Base-by-base conservation (phyloP, 2,113 vertebrate species). In the Megalops atlanticus region DNA sequence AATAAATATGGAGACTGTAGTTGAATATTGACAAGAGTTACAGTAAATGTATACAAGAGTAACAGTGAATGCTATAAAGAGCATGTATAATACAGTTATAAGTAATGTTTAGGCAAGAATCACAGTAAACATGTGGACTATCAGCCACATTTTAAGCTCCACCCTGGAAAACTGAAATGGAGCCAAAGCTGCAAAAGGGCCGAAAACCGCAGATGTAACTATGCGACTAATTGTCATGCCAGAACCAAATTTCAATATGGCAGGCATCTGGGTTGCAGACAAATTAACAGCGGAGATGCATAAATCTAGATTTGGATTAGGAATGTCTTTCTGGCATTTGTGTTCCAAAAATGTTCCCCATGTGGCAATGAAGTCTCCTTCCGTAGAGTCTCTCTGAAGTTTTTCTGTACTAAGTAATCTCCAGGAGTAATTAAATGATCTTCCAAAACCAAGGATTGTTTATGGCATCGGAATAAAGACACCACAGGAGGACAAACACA, bases 191-290 rank as follows among this genome's bases (percentile, higher is more conserved):
- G 70, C 79, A 80, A 81, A 35, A 45, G 45, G 31, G 43, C 74
- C n/a, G 80, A 86, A 76, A 79, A n/a, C 24, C 58, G 71, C 16
- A 27, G 36, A 78, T 68, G 2, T 31, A 82, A 39, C 33, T 69
- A 54, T 40, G 18, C 11, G 64, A 58, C 79, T 36, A 69, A 68
- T 71, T 84, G 38, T 49, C 76, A 35, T 41, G 35, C 72, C 83
- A 80, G 41, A 85, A 84, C 86, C 82, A 52, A 71, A 14, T 54
- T 86, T 78, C 86, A 90, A 84, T 87, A 88, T 89, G 84, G 84
- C 78, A n/a, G 74, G 87, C 91, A 93, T 92, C 88, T 91, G 91
- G 79, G 78, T 68, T 45, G 75, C 73, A 87, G 85, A 89, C 86
- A 73, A 74, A 81, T 78, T 87, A 86, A 83, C 74, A 49, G 79